A percentile compares a stretch with the other conserved stretches of the same genome.
Evolutionary conservation across 2,797 vertebrate genomes (phyloP).

Genomic region (Macropus fuliginosus): DNA sequence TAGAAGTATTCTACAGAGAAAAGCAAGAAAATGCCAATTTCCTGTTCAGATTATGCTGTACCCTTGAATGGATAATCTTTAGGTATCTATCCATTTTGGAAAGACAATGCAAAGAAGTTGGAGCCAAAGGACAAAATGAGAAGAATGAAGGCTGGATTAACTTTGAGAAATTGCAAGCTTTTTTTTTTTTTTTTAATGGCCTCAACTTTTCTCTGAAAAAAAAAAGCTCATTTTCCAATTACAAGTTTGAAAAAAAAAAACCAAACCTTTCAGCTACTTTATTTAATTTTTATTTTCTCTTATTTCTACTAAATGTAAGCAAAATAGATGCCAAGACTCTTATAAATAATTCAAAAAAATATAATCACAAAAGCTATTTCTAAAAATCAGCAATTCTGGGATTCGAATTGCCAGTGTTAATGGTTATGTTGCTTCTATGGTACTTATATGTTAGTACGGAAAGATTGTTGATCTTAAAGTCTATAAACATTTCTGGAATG

Average conservation of each 20-base stretch:
- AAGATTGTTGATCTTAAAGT: background rate
- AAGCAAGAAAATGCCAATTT: background rate
- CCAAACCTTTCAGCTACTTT: background rate
- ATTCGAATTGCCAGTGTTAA: background rate
- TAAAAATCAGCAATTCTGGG: background rate
- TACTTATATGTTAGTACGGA: background rate
- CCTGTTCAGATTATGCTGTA: background rate
- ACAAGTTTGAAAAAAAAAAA: background rate
- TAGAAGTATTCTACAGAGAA: background rate
- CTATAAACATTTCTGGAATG: background rate
- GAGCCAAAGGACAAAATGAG: background rate
- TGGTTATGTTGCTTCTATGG: background rate
- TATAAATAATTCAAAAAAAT: background rate
- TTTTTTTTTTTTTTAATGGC: background rate
- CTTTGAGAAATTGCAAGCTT: background rate
- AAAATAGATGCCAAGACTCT: background rate
- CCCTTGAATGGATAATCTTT: background rate
- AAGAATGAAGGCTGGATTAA: background rate
- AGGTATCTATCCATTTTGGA: background rate
- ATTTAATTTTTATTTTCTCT: background rate
- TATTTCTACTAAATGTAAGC: background rate
- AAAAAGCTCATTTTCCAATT: background rate
- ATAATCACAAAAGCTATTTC: background rate
- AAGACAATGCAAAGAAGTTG: background rate
- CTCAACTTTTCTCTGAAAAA: background rate